A percentile compares a stretch with the other conserved stretches of the same genome.
phyloP scores from a whole-genome alignment of 2,797 vertebrate species.

The Amblyraja radiata region DNA sequence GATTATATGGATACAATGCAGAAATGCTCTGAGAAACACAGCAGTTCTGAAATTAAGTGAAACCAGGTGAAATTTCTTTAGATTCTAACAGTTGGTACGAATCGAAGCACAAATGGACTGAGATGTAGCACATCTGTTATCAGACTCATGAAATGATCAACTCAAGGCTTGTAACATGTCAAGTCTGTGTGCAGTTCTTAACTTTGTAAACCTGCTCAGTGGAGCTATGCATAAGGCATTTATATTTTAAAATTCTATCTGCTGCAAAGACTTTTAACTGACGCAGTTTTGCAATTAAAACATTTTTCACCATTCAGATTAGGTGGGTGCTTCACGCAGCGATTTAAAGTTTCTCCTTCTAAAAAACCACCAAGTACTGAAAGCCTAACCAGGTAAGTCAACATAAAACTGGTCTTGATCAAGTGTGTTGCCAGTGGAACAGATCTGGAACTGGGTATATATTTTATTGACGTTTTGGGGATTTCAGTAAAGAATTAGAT shows the following conservation, averaged over 20 bases:
- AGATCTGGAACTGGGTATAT: background rate
- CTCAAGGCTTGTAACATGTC: background rate
- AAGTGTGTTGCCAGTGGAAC: background rate
- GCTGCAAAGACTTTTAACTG: background rate
- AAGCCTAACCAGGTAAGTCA: background rate
- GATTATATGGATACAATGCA: background rate
- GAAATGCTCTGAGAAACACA: background rate
- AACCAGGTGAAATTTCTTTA: background rate
- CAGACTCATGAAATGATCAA: background rate
- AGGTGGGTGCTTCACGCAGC: background rate
- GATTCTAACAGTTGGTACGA: conserved; percentile 6
- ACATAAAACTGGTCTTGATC: background rate
- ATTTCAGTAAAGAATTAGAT: too few species aligned
- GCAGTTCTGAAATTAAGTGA: background rate
- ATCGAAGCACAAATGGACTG: background rate
- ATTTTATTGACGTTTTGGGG: background rate
- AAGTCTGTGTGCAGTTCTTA: conserved; percentile 7
- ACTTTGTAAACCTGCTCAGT: background rate
- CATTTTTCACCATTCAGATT: background rate
- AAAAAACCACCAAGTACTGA: background rate
- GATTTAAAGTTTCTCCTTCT: background rate
- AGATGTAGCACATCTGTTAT: background rate
- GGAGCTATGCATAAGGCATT: background rate
- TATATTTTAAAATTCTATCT: background rate
- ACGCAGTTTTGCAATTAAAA: background rate